phyloP scores from a whole-genome alignment of 35 echinoderm and acorn worm genomes.

The Ophiothrix spiculata region DNA sequence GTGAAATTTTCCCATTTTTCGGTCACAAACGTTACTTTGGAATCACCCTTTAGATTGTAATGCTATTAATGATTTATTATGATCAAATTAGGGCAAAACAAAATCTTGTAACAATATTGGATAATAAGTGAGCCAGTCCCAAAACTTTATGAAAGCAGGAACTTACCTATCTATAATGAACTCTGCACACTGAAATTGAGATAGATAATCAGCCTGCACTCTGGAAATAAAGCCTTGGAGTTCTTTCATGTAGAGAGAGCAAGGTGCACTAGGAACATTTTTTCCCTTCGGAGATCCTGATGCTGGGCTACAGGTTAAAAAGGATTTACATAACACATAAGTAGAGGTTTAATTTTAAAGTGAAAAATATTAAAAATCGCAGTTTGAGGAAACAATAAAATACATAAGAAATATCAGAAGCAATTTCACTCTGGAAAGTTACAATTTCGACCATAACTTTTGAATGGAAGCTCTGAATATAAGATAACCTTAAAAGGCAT shows the following conservation, averaged over 20 bases:
- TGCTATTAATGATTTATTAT: neutral
- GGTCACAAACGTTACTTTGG: no score
- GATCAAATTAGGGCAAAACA: no score
- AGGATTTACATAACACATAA: neutral
- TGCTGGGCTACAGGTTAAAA: neutral
- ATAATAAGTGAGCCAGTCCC: neutral
- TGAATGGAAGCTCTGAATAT: no score
- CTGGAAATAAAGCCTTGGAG: slow-evolving; percentile 89
- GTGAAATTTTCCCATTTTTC: no score
- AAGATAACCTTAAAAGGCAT: no score
- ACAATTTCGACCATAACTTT: no score
- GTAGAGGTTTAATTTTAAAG: neutral
- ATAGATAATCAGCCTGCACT: slow-evolving; percentile 83
- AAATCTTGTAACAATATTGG: no score
- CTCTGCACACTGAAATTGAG: slow-evolving; percentile 83
- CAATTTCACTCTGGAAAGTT: no score
- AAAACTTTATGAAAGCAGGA: neutral
- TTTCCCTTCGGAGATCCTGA: slow-evolving; percentile 24
- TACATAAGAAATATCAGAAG: no score
- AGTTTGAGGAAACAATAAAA: no score
- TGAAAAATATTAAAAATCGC: no score
- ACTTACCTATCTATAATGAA: slow-evolving; percentile 92
- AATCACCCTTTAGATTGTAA: neutral
- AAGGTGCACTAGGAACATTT: slow-evolving; percentile 69
- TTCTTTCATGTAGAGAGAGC: slow-evolving; percentile 97